phyloP scores from a whole-genome alignment of 2,888 invertebrate species.

The Oligia fasciuncula region DNA sequence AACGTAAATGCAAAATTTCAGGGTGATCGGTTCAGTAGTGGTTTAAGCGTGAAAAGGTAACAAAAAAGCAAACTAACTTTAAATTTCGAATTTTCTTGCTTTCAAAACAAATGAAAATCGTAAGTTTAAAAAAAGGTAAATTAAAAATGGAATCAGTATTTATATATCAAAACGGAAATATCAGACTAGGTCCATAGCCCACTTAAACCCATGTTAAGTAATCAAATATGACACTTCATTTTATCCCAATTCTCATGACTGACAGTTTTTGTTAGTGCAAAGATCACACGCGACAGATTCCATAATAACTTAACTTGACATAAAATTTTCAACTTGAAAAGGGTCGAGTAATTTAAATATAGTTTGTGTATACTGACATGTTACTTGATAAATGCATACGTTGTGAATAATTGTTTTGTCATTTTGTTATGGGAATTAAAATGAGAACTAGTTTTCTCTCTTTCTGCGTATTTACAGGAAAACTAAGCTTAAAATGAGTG shows the following conservation, averaged over 20 bases:
- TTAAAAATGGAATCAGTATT: background rate
- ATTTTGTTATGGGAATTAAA: slow-evolving; percentile 1
- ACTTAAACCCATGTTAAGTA: background rate
- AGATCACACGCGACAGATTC: slow-evolving; percentile 10
- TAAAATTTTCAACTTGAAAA: slow-evolving; percentile 39
- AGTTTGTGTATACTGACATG: slow-evolving; percentile 13
- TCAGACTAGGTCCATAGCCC: background rate
- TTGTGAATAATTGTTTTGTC: background rate
- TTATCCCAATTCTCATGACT: background rate
- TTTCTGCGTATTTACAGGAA: background rate
- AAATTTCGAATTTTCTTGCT: too few relatives aligned
- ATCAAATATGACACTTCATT: slow-evolving; percentile 24
- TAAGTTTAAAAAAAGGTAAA: background rate
- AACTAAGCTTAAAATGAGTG: background rate
- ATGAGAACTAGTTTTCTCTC: background rate
- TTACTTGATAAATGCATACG: slow-evolving; percentile 15
- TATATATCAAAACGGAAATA: background rate
- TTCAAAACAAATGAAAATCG: background rate
- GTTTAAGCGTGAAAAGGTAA: too few relatives aligned
- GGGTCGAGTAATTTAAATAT: slow-evolving; percentile 51
- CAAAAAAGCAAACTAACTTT: too few relatives aligned
- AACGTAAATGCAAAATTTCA: too few relatives aligned
- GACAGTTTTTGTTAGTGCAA: slow-evolving; percentile 24
- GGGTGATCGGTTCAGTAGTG: too few relatives aligned
- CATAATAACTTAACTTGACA: slow-evolving; percentile 30